Base-by-base conservation (phyloP, 2,797 vertebrate genomes). In the Enteromius afrohamiltoni region DNA sequence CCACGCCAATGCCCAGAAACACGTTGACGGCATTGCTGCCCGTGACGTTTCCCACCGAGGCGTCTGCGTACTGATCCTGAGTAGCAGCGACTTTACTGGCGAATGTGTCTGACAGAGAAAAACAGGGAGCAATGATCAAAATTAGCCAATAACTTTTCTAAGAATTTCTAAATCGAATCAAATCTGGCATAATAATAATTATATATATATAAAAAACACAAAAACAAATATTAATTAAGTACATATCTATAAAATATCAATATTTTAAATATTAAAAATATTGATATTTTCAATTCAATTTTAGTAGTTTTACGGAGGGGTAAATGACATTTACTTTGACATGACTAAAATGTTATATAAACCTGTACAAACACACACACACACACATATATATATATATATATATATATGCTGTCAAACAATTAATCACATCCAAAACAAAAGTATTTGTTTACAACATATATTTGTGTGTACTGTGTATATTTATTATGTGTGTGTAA, bases 11-110 rank as follows among this genome's bases (percentile, higher is more conserved):
- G 13, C 97, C 97, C 93, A 98, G 90, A 91, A 98, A 98, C 86
- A 98, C 97, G 77, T 98, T 98, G 49, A 98, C 97, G 0, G 97
- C 97, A 2, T 98, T 98, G 93, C 97, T 98, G 84, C 97, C 97
- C 0, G 97, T 98, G 87, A 98, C 97, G 31, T 98, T 98, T 83
- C 97, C 97, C 16, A 98, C 92, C 69, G 94, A 98, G 0, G 97
- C 97, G 16, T 98, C 97, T 0, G 97, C 97, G 8, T 97, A 97
- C 79, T 96, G 96, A 92, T 98, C 97, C 91, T 98, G 97, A 37
- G 93, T 95, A 4, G 97, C 97, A 0, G 97, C 96, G 81, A 97
- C 96, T 92, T 98, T 98, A 92, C 97, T 98, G 89, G 97, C 97
- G 7, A 87, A 83, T 11, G 85, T 86, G 73, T 85, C 77, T 84